Evolutionary conservation across 2,797 vertebrate genomes (phyloP).

Genomic region (Emys orbicularis): DNA sequence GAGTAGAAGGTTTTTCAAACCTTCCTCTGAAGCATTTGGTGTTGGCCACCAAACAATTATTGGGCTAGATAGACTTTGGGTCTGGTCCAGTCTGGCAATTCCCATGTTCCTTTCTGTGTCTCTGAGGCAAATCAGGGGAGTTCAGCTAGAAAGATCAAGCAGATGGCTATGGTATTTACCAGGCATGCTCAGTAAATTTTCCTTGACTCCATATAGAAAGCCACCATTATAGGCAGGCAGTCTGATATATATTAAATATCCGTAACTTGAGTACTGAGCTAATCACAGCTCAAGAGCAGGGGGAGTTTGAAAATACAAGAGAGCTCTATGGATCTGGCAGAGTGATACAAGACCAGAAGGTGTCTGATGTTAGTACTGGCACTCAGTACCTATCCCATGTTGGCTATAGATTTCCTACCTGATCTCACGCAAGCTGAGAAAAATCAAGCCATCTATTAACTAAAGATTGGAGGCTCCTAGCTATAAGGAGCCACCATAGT

Average conservation of each 20-base stretch:
- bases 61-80: fast-evolving
- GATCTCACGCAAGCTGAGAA: background rate
- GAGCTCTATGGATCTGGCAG: background rate
- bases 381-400: background rate
- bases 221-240: background rate
- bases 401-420: too few relatives aligned
- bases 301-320: background rate
- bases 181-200: background rate
- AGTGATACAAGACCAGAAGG: background rate
- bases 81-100: fast-evolving
- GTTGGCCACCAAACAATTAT: fast-evolving
- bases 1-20: background rate
- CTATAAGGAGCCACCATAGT: too few relatives aligned
- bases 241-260: background rate
- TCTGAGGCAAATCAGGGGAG: background rate
- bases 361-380: background rate
- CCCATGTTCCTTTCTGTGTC: background rate
- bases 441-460: background rate
- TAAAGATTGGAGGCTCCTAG: too few relatives aligned
- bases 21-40: background rate
- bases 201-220: background rate
- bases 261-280: background rate
- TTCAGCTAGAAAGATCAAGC: background rate
- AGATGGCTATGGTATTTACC: background rate
- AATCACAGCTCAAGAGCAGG: background rate